Evolutionary conservation across 2,797 vertebrate species (phyloP), one percentile per base, ranked within the genome.

Genomic region (Takifugu ocellatus): DNA sequence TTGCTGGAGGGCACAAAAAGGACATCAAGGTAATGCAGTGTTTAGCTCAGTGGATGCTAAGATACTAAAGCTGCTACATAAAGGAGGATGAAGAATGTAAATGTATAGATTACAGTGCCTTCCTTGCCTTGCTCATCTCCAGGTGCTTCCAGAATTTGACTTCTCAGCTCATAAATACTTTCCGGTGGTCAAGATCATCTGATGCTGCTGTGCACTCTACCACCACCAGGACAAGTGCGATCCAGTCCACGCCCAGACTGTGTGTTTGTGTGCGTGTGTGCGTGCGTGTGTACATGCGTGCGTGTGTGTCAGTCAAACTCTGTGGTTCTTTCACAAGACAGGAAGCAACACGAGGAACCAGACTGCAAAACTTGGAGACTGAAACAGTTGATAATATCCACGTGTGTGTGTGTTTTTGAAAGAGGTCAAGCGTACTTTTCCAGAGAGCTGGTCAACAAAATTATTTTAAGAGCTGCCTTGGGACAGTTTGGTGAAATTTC

Each of bases 101-200:
- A 9, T 10, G 10, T 14, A 5, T 39, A 14, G 36, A 39, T 39
- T 12, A 33, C 10, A 10, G 8, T 33, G 31, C 10, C 21, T 21
- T 21, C 21, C 21, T 46, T n/a, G 9, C 66, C 26, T 77, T 3
- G 33, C 12, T 66, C 55, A 36, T 46, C 44, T 21, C 24, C 51
- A 99, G 97, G 91, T 94, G 66, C 94, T 98, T 66, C 97, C 96
- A 14, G 96, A 98, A 85, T 99, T 99, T 51, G 97, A 99, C 89
- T 98, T 98, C 86, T 96, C 96, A 1, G 94, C 95, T 71, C 97
- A 99, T 88, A 99, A 96, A 64, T 99, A 98, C 66, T 99, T 99
- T 75, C 97, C 97, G 47, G 88, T 99, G 75, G 96, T 99, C 79
- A 99, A 98, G 86, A 96, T 99, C 9, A 91, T 93, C 63, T 93